Percentiles rank a stretch among this genome's conserved stretches.
Conservation (phyloP, 1,140 invertebrate species). For the Drosophila subpulchrella region DNA sequence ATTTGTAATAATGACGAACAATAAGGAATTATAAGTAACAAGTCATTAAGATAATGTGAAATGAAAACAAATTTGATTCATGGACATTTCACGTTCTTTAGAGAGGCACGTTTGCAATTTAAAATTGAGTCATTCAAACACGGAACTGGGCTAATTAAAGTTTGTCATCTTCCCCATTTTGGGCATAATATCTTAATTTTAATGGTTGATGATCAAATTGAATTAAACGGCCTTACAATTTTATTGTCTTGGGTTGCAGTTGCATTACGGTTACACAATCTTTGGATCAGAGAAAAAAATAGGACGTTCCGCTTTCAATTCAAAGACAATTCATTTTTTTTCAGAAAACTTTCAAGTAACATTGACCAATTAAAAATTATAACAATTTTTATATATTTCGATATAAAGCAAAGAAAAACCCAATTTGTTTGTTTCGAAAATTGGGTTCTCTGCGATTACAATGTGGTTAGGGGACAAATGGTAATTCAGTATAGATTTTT, state of each 20-base stretch:
- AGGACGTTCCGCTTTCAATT: too few species aligned
- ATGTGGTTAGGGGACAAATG: neutral
- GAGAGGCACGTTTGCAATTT: conserved; percentile 6
- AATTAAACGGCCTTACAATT: conserved; percentile 15
- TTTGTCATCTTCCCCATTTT: conserved; percentile 12
- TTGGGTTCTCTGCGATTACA: neutral
- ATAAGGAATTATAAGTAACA: neutral
- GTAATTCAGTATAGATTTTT: neutral
- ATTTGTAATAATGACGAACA: neutral
- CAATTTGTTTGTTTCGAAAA: too few species aligned
- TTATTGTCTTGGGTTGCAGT: conserved; percentile 5
- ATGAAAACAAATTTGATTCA: neutral
- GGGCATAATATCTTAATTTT: conserved; percentile 10
- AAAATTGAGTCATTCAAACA: conserved; percentile 5
- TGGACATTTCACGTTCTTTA: conserved; percentile 13
- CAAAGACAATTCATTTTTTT: too few species aligned
- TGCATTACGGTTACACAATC: conserved; percentile 6
- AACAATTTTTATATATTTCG: too few species aligned
- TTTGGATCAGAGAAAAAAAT: neutral
- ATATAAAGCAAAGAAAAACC: too few species aligned
- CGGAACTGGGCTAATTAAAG: conserved; percentile 21
- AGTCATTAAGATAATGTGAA: neutral
- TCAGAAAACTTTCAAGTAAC: too few species aligned
- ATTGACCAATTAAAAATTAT: too few species aligned
- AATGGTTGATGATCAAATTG: conserved; percentile 6